phyloP scores from a whole-genome alignment of 2,797 vertebrate genomes.

The Streptopelia turtur region DNA sequence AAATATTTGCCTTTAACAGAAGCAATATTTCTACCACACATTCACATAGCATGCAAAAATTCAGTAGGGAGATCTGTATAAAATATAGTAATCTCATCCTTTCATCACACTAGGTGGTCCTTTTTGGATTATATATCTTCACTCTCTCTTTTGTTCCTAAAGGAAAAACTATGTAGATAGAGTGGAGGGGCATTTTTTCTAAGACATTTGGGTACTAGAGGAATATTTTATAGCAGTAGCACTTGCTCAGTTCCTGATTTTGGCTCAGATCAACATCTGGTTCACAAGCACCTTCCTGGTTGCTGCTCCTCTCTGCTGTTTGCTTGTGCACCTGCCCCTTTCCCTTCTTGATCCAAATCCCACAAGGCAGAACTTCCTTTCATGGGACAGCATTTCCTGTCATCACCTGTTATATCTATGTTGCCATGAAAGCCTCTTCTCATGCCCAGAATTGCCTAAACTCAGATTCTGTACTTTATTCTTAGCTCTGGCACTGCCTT shows the following conservation, averaged over 20 bases:
- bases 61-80: background rate
- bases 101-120: background rate
- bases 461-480: background rate
- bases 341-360: background rate
- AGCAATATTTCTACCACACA: background rate
- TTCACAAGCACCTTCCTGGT: background rate
- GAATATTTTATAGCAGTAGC: background rate
- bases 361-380: background rate
- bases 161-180: background rate
- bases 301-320: background rate
- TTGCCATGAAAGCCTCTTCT: background rate
- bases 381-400: rapidly evolving
- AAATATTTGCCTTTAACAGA: slow-evolving; percentile 39
- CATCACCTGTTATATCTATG: background rate
- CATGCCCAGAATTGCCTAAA: background rate
- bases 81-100: background rate
- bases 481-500: background rate
- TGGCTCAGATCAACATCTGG: background rate
- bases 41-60: background rate
- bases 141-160: background rate
- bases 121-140: background rate
- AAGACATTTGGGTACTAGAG: background rate
- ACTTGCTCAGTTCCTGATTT: background rate
- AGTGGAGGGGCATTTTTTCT: background rate
- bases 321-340: background rate